Percentiles rank a stretch among this genome's conserved stretches.
phyloP scores from a whole-genome alignment of 2,797 vertebrate species.

The Trichosurus vulpecula region DNA sequence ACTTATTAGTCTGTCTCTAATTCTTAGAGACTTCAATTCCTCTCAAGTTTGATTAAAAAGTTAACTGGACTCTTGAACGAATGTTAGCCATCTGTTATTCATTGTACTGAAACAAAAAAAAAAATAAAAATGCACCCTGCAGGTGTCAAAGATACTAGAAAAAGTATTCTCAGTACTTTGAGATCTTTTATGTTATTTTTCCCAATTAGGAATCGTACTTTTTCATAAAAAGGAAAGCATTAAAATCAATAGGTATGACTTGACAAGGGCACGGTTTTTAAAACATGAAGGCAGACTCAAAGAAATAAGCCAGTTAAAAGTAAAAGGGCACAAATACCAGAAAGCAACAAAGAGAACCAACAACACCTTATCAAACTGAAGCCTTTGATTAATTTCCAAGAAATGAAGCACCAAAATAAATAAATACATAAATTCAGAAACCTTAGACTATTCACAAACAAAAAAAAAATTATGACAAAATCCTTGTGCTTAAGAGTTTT shows the following conservation, averaged over 20 bases:
- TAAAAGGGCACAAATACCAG: constrained; percentile 62
- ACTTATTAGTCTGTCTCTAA: not conserved
- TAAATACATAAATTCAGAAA: not conserved
- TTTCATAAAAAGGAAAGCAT: constrained; percentile 65
- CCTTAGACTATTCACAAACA: constrained; percentile 7
- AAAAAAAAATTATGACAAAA: constrained; percentile 42
- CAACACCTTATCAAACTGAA: constrained; percentile 38
- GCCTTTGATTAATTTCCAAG: constrained; percentile 14
- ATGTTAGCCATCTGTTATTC: not conserved
- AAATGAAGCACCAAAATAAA: constrained; percentile 26
- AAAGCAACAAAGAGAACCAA: constrained; percentile 34
- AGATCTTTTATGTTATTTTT: constrained; percentile 6
- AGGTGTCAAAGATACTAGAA: not conserved
- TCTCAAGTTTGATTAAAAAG: not conserved
- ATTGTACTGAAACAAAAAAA: not conserved
- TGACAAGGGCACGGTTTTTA: constrained; percentile 56
- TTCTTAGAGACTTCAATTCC: not conserved
- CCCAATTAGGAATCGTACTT: not conserved
- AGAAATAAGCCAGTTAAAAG: constrained; percentile 62
- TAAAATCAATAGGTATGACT: constrained; percentile 59
- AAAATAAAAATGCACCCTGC: constrained; percentile 2
- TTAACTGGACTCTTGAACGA: not conserved
- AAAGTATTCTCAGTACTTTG: not conserved
- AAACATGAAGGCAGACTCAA: constrained; percentile 36
- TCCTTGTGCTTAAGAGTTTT: constrained; percentile 50